Percentiles rank a stretch among this genome's conserved stretches.
Evolutionary conservation across 53 echinoderm and acorn worm species (phyloP).

Genomic region (Mesocentrotus franciscanus): DNA sequence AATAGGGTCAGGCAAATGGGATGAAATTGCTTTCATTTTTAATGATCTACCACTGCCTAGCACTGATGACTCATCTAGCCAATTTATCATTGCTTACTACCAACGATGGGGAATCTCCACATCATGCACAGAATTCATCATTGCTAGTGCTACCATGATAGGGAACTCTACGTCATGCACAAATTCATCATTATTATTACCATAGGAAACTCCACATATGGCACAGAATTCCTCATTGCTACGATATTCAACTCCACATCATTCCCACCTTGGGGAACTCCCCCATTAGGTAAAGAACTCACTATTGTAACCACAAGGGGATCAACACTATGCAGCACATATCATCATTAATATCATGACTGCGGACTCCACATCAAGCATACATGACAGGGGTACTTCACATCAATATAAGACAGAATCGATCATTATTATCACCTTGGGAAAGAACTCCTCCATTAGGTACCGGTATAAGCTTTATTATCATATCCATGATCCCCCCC

Average conservation of each 20-base stretch:
- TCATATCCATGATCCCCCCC: too few species aligned
- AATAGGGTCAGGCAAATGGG: conserved; percentile 19
- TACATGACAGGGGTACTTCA: too few species aligned
- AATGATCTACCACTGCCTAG: conserved; percentile 40
- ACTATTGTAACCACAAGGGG: neutral
- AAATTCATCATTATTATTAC: neutral
- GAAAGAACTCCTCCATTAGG: too few species aligned
- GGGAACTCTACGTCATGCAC: neutral
- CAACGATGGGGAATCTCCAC: neutral
- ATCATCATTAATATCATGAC: too few species aligned
- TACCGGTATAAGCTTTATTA: too few species aligned
- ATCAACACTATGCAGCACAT: too few species aligned
- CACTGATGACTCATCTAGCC: conserved; percentile 21
- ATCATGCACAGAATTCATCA: neutral
- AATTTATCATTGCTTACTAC: neutral
- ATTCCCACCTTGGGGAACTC: too few species aligned
- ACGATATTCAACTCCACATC: too few species aligned
- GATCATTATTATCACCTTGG: too few species aligned
- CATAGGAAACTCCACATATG: neutral
- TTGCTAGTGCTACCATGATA: neutral
- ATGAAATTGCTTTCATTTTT: conserved; percentile 47
- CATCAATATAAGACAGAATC: too few species aligned
- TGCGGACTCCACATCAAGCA: too few species aligned
- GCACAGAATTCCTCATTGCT: neutral
- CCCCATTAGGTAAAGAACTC: neutral